phyloP scores from a whole-genome alignment of 2,113 vertebrate genomes.

The Haemorhous mexicanus region DNA sequence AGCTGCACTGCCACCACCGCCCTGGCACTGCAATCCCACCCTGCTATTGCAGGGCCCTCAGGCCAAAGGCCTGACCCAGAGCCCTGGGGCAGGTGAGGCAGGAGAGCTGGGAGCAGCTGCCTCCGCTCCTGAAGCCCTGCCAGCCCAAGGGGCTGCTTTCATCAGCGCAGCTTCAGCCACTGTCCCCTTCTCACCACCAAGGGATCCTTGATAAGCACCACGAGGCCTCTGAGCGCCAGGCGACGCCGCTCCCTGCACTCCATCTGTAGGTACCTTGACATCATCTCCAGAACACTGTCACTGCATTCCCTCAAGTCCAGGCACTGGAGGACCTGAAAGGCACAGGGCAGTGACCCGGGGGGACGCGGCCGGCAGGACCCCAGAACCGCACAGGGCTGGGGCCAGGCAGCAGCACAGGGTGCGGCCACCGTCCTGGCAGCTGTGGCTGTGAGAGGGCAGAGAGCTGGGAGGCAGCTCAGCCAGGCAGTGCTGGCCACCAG shows the following conservation, averaged over 20 bases:
- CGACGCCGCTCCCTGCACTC: neutral
- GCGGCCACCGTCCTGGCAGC: too few relatives aligned
- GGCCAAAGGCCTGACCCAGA: neutral
- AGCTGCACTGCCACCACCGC: accelerated
- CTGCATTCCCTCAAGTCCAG: accelerated
- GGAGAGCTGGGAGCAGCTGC: neutral
- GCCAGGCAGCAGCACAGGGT: too few relatives aligned
- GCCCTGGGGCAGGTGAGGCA: neutral
- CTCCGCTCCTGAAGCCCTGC: neutral
- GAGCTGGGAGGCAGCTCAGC: too few relatives aligned
- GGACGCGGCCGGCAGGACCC: too few relatives aligned
- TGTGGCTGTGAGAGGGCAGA: too few relatives aligned
- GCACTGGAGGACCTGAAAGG: neutral
- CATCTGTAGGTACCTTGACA: neutral
- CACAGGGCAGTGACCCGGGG: neutral
- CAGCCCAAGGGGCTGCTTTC: too few relatives aligned
- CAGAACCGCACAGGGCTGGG: too few relatives aligned
- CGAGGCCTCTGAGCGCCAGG: neutral
- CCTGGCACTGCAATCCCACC: neutral
- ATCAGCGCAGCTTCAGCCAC: neutral
- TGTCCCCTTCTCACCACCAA: neutral
- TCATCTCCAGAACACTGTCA: accelerated
- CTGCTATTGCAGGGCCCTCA: neutral
- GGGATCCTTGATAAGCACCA: neutral
- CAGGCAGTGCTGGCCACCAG: too few relatives aligned